Base-by-base conservation (phyloP, 2,888 invertebrate species). In the Apodemia zela region DNA sequence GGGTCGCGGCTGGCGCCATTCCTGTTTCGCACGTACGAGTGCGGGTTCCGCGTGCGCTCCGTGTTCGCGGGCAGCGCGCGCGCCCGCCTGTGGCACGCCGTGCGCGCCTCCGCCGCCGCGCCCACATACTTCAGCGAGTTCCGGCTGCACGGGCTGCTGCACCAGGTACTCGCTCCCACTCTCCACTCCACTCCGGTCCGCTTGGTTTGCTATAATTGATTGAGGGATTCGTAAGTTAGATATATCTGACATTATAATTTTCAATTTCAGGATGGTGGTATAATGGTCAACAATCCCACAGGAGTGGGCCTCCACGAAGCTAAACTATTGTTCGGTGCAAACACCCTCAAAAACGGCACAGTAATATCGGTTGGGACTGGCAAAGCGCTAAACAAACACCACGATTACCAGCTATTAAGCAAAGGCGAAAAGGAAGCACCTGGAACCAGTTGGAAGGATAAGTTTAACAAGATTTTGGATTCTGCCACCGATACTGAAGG, bases 91-190 rank as follows among this genome's bases (percentile, higher is more conserved):
- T 98, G 97, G 97, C 95, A 97, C 87, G 96, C 96, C 15, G 95
- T 97, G 33, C 89, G 97, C 70, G 98, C 98, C 0, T 97, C 97
- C 0, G 96, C 97, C 57, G 98, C 98, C 58, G 98, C 98, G 6
- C 98, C 98, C 3, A 96, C 97, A 0, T 98, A 97, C 90, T 98
- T 97, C 88, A 95, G 96, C 77, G 98, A 97, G 84, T 96, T 95
- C 77, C 92, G 93, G 69, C 87, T 95, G 21, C 94, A 94, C 64
- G 94, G 95, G 11, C 92, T 93, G 72, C 82, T 96, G 71, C 95
- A 95, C 75, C 95, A 95, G 90, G 94, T 94, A 38, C 38, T 38
- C 33, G 1, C 33, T 33, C 33, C 8, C 33, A 33, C 33, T 33
- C 7, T 25, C 25, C 25, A 5, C 25, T 25, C 25, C 25, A 25